Percentiles rank a stretch among this genome's conserved stretches.
Evolutionary conservation across 2,797 vertebrate genomes (phyloP).

Genomic region (Nannoperca obscura): DNA sequence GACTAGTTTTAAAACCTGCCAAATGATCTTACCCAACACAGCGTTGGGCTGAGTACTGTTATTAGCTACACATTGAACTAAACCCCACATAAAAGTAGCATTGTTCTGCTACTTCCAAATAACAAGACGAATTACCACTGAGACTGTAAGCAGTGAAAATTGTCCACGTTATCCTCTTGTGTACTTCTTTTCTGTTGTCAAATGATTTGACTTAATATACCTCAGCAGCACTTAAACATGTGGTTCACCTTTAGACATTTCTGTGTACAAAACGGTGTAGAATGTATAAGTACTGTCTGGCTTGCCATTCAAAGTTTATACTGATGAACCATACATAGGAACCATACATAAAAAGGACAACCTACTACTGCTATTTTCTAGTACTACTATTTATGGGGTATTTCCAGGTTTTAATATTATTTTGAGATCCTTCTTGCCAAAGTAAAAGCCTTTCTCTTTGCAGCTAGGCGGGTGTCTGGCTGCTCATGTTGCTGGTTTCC

Average conservation of each 20-base stretch:
- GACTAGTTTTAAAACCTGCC: conserved; percentile 55
- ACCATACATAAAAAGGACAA: conserved; percentile 76
- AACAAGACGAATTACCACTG: conserved; percentile 43
- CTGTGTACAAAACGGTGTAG: conserved; percentile 90
- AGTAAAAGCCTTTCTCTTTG: conserved; percentile 92
- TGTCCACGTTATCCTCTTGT: conserved; percentile 61
- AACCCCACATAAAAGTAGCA: conserved; percentile 59
- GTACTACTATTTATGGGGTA: conserved; percentile 91
- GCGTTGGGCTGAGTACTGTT: conserved; percentile 34
- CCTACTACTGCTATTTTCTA: conserved; percentile 90
- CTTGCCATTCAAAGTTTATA: conserved; percentile 76
- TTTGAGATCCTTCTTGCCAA: conserved; percentile 94
- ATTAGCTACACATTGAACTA: conserved; percentile 48
- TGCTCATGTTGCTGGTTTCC: conserved; percentile 78
- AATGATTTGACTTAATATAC: conserved; percentile 88
- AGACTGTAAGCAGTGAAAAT: conserved; percentile 58
- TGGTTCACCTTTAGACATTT: conserved; percentile 90
- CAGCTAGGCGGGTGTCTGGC: conserved; percentile 84
- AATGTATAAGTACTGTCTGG: conserved; percentile 88
- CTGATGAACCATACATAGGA: conserved; percentile 73
- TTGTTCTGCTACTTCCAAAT: conserved; percentile 51
- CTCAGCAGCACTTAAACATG: conserved; percentile 96
- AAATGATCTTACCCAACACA: conserved; percentile 36
- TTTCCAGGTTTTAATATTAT: conserved; percentile 89
- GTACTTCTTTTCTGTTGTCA: conserved; percentile 67